Conservation (phyloP, 2,888 invertebrate genomes). For the Gymnosoma rotundatum region DNA sequence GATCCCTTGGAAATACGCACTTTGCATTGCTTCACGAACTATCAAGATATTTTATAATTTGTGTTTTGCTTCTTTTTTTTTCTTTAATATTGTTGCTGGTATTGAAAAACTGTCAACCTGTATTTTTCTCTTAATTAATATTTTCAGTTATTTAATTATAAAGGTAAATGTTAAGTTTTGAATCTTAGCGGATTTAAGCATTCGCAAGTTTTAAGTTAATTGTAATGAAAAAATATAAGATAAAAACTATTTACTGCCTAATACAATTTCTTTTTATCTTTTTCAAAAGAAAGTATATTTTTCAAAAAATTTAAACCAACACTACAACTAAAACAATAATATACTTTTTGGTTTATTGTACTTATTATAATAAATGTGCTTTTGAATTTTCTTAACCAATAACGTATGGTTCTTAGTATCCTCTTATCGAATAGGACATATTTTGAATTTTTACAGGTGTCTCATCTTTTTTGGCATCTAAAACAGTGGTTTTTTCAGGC, state of each 20-base stretch:
- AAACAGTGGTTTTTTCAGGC: neutral
- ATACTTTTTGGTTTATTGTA: constrained; percentile 34
- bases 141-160: constrained; percentile 10
- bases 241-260: no score
- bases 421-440: constrained; percentile 48
- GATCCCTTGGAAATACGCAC: constrained; percentile 85
- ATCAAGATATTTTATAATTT: constrained; percentile 84
- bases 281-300: no score
- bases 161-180: constrained; percentile 37
- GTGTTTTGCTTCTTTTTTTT: neutral
- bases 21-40: constrained; percentile 85
- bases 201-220: no score
- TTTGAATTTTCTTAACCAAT: neutral
- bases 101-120: neutral
- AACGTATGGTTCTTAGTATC: constrained; percentile 7
- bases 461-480: constrained; percentile 21
- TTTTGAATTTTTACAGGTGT: constrained; percentile 38
- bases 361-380: constrained; percentile 31
- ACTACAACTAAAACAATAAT: neutral
- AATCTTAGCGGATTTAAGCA: no score
- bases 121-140: neutral
- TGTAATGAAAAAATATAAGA: no score
- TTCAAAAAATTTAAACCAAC: neutral
- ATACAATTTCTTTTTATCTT: no score
- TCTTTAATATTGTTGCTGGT: neutral